Conservation (phyloP, 35 echinoderm and acorn worm genomes). For the Heliocidaris erythrogramma region DNA sequence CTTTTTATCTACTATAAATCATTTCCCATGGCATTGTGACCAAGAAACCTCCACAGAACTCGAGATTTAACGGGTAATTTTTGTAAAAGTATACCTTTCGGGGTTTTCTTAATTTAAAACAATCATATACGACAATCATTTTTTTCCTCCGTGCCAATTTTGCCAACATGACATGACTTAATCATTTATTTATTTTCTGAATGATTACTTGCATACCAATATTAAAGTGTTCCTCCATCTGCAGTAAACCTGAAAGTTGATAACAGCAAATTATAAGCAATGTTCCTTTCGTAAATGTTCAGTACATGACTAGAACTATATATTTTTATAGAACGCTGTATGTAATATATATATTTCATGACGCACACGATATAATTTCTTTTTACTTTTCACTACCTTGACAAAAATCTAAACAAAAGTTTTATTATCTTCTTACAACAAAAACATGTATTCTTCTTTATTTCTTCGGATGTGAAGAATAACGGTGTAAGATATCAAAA, state of each 20-base stretch:
- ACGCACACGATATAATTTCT: not conserved
- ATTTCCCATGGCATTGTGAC: too few species aligned
- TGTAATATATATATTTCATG: not conserved
- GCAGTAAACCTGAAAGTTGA: not conserved
- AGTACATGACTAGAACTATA: too few species aligned
- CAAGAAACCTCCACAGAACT: too few species aligned
- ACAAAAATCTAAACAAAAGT: not conserved
- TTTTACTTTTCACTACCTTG: not conserved
- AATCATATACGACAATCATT: not conserved
- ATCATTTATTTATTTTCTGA: not conserved
- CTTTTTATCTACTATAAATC: too few species aligned
- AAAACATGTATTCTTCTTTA: not conserved
- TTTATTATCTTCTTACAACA: not conserved
- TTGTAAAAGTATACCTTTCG: too few species aligned
- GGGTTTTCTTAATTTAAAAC: too few species aligned
- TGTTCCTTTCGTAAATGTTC: too few species aligned
- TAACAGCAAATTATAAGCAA: too few species aligned
- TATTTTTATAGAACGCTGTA: not conserved
- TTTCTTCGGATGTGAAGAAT: not conserved
- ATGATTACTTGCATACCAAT: not conserved
- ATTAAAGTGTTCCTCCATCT: not conserved
- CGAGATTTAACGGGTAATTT: too few species aligned
- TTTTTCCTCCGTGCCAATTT: not conserved
- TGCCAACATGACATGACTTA: not conserved
- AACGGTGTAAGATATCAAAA: too few species aligned